A percentile compares a stretch with the other conserved stretches of the same genome.
phyloP scores from a whole-genome alignment of 1,140 invertebrate genomes.

The Pseudomyrmex dendroicus region DNA sequence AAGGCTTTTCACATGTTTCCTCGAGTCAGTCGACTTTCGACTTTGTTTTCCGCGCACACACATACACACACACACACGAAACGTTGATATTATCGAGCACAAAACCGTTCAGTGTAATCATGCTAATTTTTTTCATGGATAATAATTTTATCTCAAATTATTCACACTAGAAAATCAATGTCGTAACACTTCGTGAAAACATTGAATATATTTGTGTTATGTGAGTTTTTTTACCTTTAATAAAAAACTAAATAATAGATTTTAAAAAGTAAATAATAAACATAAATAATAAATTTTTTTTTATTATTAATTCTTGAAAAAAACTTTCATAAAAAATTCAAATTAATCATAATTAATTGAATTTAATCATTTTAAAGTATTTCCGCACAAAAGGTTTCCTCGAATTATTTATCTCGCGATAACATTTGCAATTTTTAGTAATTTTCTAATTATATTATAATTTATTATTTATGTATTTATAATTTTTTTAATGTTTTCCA shows the following conservation, averaged over 20 bases:
- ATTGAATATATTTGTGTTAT: conserved; percentile 7
- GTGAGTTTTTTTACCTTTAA: not conserved
- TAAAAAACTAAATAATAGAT: not conserved
- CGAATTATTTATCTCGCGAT: too few species aligned
- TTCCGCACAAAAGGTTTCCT: not conserved
- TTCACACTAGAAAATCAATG: not conserved
- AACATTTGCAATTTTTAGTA: too few species aligned
- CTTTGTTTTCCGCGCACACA: not conserved
- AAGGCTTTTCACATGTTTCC: not conserved
- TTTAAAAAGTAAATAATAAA: too few species aligned
- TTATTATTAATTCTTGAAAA: too few species aligned
- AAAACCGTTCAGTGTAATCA: too few species aligned
- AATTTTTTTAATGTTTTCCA: too few species aligned
- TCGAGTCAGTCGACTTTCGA: not conserved
- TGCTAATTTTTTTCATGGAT: not conserved
- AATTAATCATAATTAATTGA: too few species aligned
- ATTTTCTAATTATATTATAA: too few species aligned
- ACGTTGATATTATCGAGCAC: not conserved
- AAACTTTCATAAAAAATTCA: too few species aligned
- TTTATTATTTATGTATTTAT: too few species aligned
- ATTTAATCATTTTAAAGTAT: not conserved
- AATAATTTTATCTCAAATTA: not conserved
- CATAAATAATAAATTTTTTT: too few species aligned
- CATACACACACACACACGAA: not conserved
- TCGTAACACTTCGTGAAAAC: not conserved